These are phyloP conservation scores for Philereme transversata DNA, from an alignment of 2,888 invertebrate genomes.

Conservation along the genomic window DNA sequence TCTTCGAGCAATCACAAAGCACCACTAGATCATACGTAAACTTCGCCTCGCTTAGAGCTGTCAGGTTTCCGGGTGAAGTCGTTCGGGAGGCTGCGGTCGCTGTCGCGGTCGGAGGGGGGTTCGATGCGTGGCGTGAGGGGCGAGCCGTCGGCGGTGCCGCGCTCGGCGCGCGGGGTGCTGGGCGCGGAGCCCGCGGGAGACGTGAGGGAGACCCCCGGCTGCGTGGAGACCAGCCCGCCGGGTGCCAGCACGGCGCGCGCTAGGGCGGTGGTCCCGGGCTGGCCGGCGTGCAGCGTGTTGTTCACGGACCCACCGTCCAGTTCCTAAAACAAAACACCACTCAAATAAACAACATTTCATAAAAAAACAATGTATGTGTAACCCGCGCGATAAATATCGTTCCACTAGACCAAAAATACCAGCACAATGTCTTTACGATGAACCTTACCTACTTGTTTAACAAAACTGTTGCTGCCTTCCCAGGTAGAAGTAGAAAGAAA, in stretches of 20 bases:
- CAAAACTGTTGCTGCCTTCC: too few species aligned
- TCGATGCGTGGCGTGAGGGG: constrained; percentile 58
- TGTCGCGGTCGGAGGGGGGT: constrained; percentile 59
- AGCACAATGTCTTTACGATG: too few species aligned
- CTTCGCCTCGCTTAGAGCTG: constrained; percentile 73
- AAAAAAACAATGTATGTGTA: too few species aligned
- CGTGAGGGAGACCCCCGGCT: constrained; percentile 65
- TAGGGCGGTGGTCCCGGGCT: constrained; percentile 89
- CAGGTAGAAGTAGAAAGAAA: too few species aligned
- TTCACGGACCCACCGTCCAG: constrained; percentile 90
- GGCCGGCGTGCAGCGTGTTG: constrained; percentile 88
- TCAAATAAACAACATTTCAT: neutral
- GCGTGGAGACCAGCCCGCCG: constrained; percentile 71
- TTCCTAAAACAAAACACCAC: constrained; percentile 66
- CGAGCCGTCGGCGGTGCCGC: constrained; percentile 51
- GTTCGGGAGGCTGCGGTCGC: constrained; percentile 54
- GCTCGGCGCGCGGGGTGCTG: constrained; percentile 69
- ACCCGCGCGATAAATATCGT: too few species aligned
- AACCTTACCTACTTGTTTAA: too few species aligned
- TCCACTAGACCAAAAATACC: too few species aligned
- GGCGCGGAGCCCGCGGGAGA: constrained; percentile 81
- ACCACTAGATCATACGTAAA: constrained; percentile 61
- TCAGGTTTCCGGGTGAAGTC: constrained; percentile 50
- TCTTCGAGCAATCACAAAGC: constrained; percentile 6
- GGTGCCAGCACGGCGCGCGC: constrained; percentile 90